Base-by-base conservation (phyloP, 2,797 vertebrate genomes). In the Oreortyx pictus region DNA sequence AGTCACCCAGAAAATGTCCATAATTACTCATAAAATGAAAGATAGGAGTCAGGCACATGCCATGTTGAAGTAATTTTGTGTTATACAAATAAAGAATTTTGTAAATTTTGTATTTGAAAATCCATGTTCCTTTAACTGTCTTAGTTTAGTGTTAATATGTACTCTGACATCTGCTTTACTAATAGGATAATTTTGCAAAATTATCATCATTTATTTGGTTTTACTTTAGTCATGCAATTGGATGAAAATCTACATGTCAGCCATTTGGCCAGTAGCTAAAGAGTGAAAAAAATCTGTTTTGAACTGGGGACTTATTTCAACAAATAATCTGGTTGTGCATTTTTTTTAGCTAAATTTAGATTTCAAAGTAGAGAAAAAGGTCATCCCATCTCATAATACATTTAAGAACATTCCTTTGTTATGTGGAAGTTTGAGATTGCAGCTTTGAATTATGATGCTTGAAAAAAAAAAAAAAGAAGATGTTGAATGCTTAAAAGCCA, bases 121-220 rank as follows among this genome's bases (percentile, higher is more conserved):
- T 67, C 88, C 77, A 74, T 72, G n/a, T 94, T 88, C 56, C 41
- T 94, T 96, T 85, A 86, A 75, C 35, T 88, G 39, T 94, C 72
- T 90, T 85, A 92, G n/a, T 86, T 93, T 54, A 91, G 23, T 75
- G 43, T 81, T 94, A 56, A 61, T 43, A 74, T 47, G 92, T 95
- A 92, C 41, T 31, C 44, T 94, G 57, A 76, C 57, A 83, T 54
- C 7, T 92, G 24, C 90, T 95, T 96, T 87, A 91, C 37, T 68
- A 92, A 81, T 73, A 85, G 84, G 46, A 92, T 68, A 94, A 94
- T 22, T 95, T 96, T 86, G 25, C 16, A 92, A 59, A 91, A 96
- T 90, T 94, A 92, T 97, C 76, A 67, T 91, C 11, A 8, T 66
- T 56, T 82, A 35, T 35, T 67, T 41, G 29, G 19, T 88, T 94